phyloP scores from a whole-genome alignment of 2,113 vertebrate genomes.

The Dasyprocta punctata region DNA sequence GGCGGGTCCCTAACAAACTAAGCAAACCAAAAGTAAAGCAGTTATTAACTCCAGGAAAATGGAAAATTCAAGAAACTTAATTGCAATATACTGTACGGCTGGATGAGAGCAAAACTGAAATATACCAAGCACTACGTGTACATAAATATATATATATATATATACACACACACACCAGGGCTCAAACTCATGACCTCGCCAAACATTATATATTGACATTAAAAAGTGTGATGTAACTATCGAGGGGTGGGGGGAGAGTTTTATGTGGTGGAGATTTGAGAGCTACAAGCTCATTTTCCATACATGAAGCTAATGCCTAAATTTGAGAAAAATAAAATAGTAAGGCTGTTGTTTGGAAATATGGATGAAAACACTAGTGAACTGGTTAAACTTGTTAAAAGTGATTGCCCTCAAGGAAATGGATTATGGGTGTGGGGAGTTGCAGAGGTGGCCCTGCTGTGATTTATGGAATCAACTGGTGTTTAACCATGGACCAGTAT shows the following conservation, averaged over 20 bases:
- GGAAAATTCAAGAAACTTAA: neutral
- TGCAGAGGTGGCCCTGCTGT: neutral
- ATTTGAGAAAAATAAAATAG: neutral
- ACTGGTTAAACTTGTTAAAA: neutral
- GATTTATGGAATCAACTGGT: neutral
- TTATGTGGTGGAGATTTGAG: neutral
- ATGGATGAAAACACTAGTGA: neutral
- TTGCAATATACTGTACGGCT: neutral
- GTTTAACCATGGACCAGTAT: neutral
- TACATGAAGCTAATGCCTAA: neutral
- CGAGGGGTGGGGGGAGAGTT: neutral
- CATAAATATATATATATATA: too few relatives aligned
- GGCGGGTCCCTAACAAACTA: neutral
- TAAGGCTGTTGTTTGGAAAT: conserved; percentile 5
- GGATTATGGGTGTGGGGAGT: neutral
- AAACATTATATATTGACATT: neutral
- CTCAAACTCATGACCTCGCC: neutral
- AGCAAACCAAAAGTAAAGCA: neutral
- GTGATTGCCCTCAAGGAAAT: neutral
- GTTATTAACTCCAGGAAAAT: conserved; percentile 7
- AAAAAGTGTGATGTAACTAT: neutral
- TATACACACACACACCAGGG: too few relatives aligned
- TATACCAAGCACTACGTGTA: neutral
- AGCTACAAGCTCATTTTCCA: neutral
- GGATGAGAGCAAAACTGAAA: neutral